A percentile compares a stretch with the other conserved stretches of the same genome.
Evolutionary conservation across 2,888 invertebrate genomes (phyloP).

Genomic region (Ceraclea dissimilis): DNA sequence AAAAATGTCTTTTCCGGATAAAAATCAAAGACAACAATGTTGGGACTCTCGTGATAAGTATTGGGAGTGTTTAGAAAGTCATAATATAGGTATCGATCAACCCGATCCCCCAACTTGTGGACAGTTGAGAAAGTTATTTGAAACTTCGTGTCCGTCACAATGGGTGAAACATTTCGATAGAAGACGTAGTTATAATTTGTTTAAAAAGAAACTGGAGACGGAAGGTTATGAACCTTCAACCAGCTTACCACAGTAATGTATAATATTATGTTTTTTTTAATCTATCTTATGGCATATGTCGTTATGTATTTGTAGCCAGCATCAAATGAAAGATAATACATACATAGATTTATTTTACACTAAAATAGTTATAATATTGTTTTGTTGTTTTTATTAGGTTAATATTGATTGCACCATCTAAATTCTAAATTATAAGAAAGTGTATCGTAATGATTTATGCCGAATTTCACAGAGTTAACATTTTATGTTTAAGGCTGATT

Average conservation of each 20-base stretch:
- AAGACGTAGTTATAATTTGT: slow-evolving; percentile 78
- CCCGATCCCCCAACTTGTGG: slow-evolving; percentile 52
- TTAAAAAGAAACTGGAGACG: slow-evolving; percentile 79
- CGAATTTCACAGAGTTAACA: no score
- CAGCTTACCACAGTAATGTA: slow-evolving; percentile 33
- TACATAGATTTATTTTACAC: no score
- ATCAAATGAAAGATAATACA: no score
- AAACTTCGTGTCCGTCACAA: slow-evolving; percentile 69
- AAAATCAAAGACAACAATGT: slow-evolving; percentile 71
- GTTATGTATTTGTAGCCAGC: slow-evolving; percentile 23
- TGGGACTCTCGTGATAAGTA: slow-evolving; percentile 81
- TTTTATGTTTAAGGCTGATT: no score
- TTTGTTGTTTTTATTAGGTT: no score
- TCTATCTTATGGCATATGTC: slow-evolving; percentile 31
- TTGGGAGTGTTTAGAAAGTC: slow-evolving; percentile 81
- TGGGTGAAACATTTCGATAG: slow-evolving; percentile 95
- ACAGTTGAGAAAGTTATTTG: slow-evolving; percentile 64
- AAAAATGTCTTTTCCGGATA: slow-evolving; percentile 75
- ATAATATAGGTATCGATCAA: slow-evolving; percentile 53
- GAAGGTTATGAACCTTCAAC: slow-evolving; percentile 83
- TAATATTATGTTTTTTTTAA: no score
- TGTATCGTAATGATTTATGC: no score
- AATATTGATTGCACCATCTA: no score
- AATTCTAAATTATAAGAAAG: no score
- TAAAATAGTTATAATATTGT: no score